Base-by-base conservation (phyloP, 1,140 invertebrate genomes). In the Diabrotica virgifera region DNA sequence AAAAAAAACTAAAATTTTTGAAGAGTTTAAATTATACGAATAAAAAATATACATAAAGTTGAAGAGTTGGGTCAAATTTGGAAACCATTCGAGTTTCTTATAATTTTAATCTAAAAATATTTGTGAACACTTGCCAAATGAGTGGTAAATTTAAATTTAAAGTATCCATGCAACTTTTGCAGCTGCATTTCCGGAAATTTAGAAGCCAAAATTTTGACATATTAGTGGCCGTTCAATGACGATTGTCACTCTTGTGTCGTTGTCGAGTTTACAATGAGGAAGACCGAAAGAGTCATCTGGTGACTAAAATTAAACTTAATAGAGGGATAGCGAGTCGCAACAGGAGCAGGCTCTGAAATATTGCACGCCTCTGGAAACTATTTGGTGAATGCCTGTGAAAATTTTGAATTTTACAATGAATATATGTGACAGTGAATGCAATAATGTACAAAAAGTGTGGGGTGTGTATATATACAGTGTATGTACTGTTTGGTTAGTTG, bases 171-270 rank as follows among this genome's bases (percentile, higher is more conserved):
- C 74, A 65, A 64, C 73, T 64, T 66, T 55, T 37, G 37, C 66
- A 73, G 75, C 68, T 67, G 70, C 71, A 79, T 79, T 78, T 77
- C 74, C 77, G 70, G 77, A 77, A 79, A 79, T 79, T 79, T 79
- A 71, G 77, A 78, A 74, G 76, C 76, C 77, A 74, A 77, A 24
- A 78, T 53, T 65, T 68, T 75, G 67, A 73, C 63, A 72, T 72
- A 64, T 69, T 69, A 71, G 74, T 76, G 76, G 74, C 71, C 57
- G 56, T 54, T 58, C 56, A 60, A 68, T 70, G 71, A 72, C 69
- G 70, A 72, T 71, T 70, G 70, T 70, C 70, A 71, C 64, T 65
- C 54, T 24, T 65, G 62, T 63, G 64, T 74, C 72, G 74, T 76
- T 75, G 75, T 76, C 74, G 74, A 76, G 74, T 63, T 65, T 46